Evolutionary conservation across 2,888 invertebrate genomes (phyloP).

Genomic region (Andrena minutula): DNA sequence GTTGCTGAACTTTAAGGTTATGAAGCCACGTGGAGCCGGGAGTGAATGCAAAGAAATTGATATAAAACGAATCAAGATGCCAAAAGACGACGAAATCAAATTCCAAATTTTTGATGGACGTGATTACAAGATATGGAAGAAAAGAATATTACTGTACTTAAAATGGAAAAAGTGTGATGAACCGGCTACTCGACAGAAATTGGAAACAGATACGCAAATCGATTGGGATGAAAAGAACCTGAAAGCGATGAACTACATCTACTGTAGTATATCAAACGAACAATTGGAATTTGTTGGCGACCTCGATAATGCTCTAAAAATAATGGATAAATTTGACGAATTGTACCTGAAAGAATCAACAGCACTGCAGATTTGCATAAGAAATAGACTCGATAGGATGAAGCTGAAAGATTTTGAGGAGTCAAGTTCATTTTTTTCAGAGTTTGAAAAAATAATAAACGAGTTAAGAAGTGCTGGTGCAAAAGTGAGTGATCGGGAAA

Average conservation of each 20-base stretch:
- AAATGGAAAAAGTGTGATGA: conserved; percentile 43
- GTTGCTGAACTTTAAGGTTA: too few species aligned
- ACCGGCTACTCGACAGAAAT: conserved; percentile 9
- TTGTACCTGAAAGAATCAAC: conserved; percentile 43
- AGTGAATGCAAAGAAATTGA: too few species aligned
- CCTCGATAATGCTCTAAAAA: not conserved
- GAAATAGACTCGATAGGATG: conserved; percentile 34
- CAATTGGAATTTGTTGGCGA: conserved; percentile 40
- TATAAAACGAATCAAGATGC: conserved; percentile 15
- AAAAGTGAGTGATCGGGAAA: conserved; percentile 64
- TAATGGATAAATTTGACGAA: conserved; percentile 40
- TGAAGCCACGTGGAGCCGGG: too few species aligned
- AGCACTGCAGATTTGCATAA: conserved; percentile 34
- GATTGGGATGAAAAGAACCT: conserved; percentile 63
- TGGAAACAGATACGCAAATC: conserved; percentile 12
- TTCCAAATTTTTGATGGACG: conserved; percentile 62
- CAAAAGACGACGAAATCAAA: conserved; percentile 35
- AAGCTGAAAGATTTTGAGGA: not conserved
- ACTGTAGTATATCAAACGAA: conserved; percentile 18
- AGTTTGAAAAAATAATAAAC: conserved; percentile 39
- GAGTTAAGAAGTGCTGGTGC: conserved; percentile 37
- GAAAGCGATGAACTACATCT: conserved; percentile 65
- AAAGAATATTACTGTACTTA: conserved; percentile 56
- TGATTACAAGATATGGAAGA: conserved; percentile 67
- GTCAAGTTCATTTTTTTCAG: not conserved